A percentile compares a stretch with the other conserved stretches of the same genome.
Evolutionary conservation across 2,797 vertebrate species (phyloP).

Genomic region (Malacoctenus gilli): DNA sequence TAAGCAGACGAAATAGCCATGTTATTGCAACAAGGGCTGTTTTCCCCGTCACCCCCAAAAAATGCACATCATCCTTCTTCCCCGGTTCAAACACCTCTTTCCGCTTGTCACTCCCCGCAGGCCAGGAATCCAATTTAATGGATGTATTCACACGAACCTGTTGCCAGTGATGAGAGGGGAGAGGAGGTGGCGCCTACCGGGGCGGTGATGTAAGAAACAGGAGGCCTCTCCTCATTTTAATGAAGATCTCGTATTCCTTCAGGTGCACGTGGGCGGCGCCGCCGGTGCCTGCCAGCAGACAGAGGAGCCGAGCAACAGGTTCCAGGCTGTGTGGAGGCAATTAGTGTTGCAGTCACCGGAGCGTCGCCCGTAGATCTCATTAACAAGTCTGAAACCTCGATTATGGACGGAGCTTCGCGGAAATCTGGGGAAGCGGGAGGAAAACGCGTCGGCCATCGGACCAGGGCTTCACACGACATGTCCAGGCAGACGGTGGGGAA

Average conservation of each 20-base stretch:
- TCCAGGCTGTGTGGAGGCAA: conserved; percentile 48
- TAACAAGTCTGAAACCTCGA: conserved; percentile 37
- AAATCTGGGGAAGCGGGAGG: conserved; percentile 16
- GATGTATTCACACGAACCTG: conserved; percentile 77
- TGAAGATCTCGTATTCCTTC: conserved; percentile 71
- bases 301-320: conserved; percentile 42
- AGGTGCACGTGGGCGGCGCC: conserved; percentile 47
- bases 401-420: conserved; percentile 22
- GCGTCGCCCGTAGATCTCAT: conserved; percentile 54
- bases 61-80: conserved; percentile 69
- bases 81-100: conserved; percentile 66
- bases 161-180: conserved; percentile 61
- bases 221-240: conserved; percentile 68
- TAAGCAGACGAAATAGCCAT: conserved; percentile 72
- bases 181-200: conserved; percentile 3
- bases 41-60: conserved; percentile 61
- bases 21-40: conserved; percentile 68
- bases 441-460: conserved; percentile 14
- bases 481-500: too few species aligned
- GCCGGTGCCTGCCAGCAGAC: conserved; percentile 36
- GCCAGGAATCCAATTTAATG: conserved; percentile 82
- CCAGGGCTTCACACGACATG: neutral
- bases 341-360: conserved; percentile 49
- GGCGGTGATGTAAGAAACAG: conserved; percentile 64
- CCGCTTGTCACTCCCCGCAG: conserved; percentile 71